Conservation (phyloP, 1,140 invertebrate species). For the Drosophila pectinifera region DNA sequence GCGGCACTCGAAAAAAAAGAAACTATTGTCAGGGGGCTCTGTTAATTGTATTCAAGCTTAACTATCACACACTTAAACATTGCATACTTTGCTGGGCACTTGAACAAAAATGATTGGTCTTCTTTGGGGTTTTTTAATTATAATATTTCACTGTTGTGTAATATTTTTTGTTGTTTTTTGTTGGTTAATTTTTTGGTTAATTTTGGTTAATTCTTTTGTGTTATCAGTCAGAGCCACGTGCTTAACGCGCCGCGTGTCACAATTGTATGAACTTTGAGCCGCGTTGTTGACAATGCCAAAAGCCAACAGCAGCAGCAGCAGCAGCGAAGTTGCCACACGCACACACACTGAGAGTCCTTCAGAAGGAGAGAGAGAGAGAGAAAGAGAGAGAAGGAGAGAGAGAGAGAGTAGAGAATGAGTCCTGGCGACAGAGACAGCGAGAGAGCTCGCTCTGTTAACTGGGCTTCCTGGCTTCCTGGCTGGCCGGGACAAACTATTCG, state of each 20-base stretch:
- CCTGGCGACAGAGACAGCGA: conserved; percentile 7
- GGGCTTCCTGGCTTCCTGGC: conserved; percentile 53
- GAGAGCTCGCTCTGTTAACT: conserved; percentile 61
- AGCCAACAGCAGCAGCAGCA: conserved; percentile 54
- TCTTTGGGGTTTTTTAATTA: background rate
- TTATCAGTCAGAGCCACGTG: conserved; percentile 80
- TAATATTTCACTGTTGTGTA: background rate
- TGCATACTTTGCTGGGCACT: conserved; percentile 3
- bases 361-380: conserved; percentile 5
- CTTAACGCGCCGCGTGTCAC: conserved; percentile 81
- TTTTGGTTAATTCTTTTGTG: conserved; percentile 3
- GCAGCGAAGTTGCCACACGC: conserved; percentile 54
- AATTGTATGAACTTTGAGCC: conserved; percentile 79
- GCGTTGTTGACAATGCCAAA: conserved; percentile 76
- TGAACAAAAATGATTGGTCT: conserved; percentile 16
- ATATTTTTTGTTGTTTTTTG: background rate
- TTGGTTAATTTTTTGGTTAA: conserved; percentile 3
- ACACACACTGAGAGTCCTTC: conserved; percentile 42
- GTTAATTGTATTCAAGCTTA: background rate
- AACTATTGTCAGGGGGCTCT: background rate
- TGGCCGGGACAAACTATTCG: conserved; percentile 65
- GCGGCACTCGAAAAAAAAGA: conserved; percentile 17
- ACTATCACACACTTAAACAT: conserved; percentile 11
- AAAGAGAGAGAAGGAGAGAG: conserved; percentile 9
- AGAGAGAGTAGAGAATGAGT: background rate